Evolutionary conservation across 2,113 vertebrate genomes (phyloP), one percentile per base, ranked within the genome.

Genomic region (Platichthys flesus): DNA sequence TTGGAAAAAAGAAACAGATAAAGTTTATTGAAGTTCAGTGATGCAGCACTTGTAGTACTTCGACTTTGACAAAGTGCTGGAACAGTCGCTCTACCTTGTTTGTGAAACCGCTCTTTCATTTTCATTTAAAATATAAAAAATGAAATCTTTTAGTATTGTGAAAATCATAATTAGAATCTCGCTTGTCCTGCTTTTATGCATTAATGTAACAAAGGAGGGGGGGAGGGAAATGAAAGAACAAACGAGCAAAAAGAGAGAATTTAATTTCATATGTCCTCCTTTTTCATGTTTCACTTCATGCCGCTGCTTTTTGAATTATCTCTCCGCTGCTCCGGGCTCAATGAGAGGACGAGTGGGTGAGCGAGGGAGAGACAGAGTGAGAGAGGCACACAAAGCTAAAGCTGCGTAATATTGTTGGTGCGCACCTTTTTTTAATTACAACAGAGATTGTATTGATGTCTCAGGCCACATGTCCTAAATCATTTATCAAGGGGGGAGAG

Each of bases 371-470:
- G 68, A 65, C 28, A 18, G 51, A 57, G 51, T 59, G 62, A 71
- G 68, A 76, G 45, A 71, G 83, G 79, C 67, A 82, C 83, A 84
- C 70, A 84, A 84, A 85, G 80, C 58, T 31, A 76, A 86, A 89
- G 86, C 83, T 77, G 76, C 76, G 78, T 89, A 89, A 89, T 90
- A 90, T 92, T 93, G 93, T 95, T 93, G 89, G 88, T 91, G 89
- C 81, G 73, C 83, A 23, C 92, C 88, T 88, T 87, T 93, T 92
- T 93, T 93, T 93, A 94, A 95, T 94, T 94, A 94, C 90, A 93
- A 88, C 89, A 87, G 86, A 91, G 92, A 92, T 93, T 89, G 89
- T 92, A 93, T 93, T 94, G 93, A 94, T 94, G 90, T 93, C 86
- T 90, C 89, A 81, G 85, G 86, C 88, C 86, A 88, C 79, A 80